A percentile compares a stretch with the other conserved stretches of the same genome.
These are phyloP conservation scores for Campoletis raptor DNA, from an alignment of 2,888 invertebrate genomes.

Conservation along the genomic window DNA sequence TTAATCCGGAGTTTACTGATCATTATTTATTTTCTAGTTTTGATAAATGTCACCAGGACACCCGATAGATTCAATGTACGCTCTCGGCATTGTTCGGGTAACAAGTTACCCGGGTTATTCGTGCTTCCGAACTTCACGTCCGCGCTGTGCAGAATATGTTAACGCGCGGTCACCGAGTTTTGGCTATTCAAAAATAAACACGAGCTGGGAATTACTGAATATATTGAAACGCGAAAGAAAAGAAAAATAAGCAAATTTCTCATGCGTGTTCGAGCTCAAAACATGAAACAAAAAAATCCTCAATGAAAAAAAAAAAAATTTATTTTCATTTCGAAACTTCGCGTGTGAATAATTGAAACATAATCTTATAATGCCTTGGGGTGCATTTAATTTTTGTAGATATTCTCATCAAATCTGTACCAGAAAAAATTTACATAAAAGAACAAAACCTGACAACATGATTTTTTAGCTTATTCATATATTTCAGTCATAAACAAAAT, in stretches of 20 bases:
- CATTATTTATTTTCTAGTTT: neutral
- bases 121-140: neutral
- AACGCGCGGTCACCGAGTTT: neutral
- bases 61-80: neutral
- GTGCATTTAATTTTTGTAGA: neutral
- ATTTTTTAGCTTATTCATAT: neutral
- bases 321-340: neutral
- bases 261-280: neutral
- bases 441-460: neutral
- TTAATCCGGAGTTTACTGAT: neutral
- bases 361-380: neutral
- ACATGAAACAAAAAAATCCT: neutral
- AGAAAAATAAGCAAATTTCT: conserved; percentile 48
- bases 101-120: neutral
- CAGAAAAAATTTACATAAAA: neutral
- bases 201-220: conserved; percentile 8
- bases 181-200: conserved; percentile 47
- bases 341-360: neutral
- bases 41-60: neutral
- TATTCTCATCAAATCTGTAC: neutral
- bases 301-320: neutral
- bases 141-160: neutral
- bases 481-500: neutral
- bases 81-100: neutral
- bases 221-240: conserved; percentile 34